A percentile compares a stretch with the other conserved stretches of the same genome.
phyloP scores from a whole-genome alignment of 2,797 vertebrate species.

The Calcarius lapponicus region DNA sequence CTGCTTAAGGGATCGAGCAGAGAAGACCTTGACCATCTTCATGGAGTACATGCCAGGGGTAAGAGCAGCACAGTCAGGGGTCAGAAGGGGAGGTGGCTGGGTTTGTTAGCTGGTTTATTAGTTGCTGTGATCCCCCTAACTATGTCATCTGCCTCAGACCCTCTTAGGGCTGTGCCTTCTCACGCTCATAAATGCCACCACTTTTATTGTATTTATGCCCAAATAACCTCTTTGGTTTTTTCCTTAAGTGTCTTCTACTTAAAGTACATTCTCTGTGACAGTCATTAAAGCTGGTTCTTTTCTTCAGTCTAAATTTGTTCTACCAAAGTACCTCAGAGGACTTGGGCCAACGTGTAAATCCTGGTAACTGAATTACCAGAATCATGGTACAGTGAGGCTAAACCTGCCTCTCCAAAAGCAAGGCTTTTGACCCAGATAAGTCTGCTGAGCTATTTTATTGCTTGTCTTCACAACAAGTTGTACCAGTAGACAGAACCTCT shows the following conservation, averaged over 20 bases:
- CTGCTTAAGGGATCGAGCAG: constrained; percentile 89
- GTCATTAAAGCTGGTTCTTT: neutral
- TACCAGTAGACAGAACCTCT: neutral
- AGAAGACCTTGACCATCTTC: constrained; percentile 96
- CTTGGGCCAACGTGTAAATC: neutral
- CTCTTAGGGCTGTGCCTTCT: neutral
- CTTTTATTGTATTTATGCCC: neutral
- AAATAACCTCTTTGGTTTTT: neutral
- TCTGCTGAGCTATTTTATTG: neutral
- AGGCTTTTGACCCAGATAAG: neutral
- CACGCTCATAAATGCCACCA: neutral
- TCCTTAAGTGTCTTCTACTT: neutral
- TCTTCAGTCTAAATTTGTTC: neutral
- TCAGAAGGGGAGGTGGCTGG: neutral
- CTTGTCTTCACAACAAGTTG: neutral
- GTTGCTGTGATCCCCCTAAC: neutral
- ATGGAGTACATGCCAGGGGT: constrained; percentile 99
- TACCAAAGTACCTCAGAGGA: neutral
- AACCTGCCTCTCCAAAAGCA: neutral
- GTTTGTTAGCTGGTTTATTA: neutral
- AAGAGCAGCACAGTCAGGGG: constrained; percentile 24
- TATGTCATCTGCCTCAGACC: neutral
- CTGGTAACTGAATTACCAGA: neutral
- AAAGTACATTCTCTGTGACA: neutral
- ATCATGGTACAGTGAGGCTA: neutral